A percentile compares a stretch with the other conserved stretches of the same genome.
Conservation (phyloP, 2,113 vertebrate genomes). For the Pimephales promelas region DNA sequence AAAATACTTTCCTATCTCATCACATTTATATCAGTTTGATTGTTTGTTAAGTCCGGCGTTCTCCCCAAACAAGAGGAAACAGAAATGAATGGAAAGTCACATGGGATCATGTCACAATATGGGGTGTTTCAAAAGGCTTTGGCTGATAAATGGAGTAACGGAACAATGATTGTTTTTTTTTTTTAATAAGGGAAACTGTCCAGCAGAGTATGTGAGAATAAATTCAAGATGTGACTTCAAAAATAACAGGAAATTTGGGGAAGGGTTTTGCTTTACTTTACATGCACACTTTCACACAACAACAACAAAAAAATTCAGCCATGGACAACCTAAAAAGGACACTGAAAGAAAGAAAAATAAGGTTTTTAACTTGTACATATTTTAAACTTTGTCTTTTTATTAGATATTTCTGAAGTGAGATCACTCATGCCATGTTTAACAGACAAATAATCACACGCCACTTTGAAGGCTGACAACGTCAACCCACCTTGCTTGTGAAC, state of each 20-base stretch:
- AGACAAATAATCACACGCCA: slow-evolving; percentile 47
- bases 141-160: slow-evolving; percentile 10
- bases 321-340: slow-evolving; percentile 51
- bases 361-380: slow-evolving; percentile 34
- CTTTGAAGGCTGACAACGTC: slow-evolving; percentile 19
- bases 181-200: slow-evolving; percentile 33
- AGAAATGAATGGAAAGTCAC: slow-evolving; percentile 32
- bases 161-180: slow-evolving; percentile 14
- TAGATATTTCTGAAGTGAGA: slow-evolving; percentile 49
- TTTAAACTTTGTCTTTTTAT: slow-evolving; percentile 41
- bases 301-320: slow-evolving; percentile 50
- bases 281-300: slow-evolving; percentile 45
- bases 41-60: slow-evolving; percentile 45
- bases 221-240: slow-evolving; percentile 8
- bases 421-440: slow-evolving; percentile 49
- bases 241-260: slow-evolving; percentile 20
- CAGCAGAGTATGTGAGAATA: slow-evolving; percentile 20
- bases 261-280: slow-evolving; percentile 28
- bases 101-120: background rate
- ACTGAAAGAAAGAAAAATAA: slow-evolving; percentile 41
- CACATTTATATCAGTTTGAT: slow-evolving; percentile 62
- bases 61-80: slow-evolving; percentile 48
- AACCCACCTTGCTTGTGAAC: slow-evolving; percentile 39
- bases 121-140: background rate
- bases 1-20: slow-evolving; percentile 68